Evolutionary conservation across 2,113 vertebrate species (phyloP), one percentile per base, ranked within the genome.

Genomic region (Muntiacus muntjak): DNA sequence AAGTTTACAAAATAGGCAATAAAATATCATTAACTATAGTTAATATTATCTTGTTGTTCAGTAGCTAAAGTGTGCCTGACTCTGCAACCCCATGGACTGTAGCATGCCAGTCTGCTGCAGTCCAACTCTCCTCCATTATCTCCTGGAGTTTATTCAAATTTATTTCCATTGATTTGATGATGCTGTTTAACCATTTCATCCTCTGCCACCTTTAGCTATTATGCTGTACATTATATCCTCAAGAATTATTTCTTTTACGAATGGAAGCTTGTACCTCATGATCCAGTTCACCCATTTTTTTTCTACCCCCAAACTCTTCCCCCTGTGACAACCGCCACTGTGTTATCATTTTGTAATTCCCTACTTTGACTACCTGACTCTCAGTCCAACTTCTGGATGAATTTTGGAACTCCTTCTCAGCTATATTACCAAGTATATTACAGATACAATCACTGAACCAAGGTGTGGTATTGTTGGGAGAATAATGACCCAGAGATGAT

Each of bases 21-120:
- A 43, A 43, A 76, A 76, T 43, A 43, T 43, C 26, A 43, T 25
- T 76, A 43, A 76, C 36, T 76, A 76, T 76, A 43, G 36, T 76
- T 26, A 43, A 4, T 43, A 43, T 43, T 26, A 14, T 76, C 6
- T 26, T 43, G 11, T 74, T 40, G 19, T 25, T 76, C 5, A 76
- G 12, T 26, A 0, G 0, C 6, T 76, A 43, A 43, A 12, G 21
- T 71, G 67, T 71, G 10, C 3, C n/a, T 71, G n/a, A 71, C 1
- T 23, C n/a, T 40, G n/a, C 19, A 71, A 71, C 2, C 67, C n/a
- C 2, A 3, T 23, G 71, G 23, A 43, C 6, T 43, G 1, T 43
- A 76, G 23, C 71, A 43, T 26, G 23, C 36, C 36, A 43, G 11
- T 13, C 12, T 43, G 19, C n/a, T 71, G 67, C n/a, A 71, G n/a